Evolutionary conservation across 2,113 vertebrate species (phyloP), one percentile per base, ranked within the genome.

Genomic region (Cinclus mexicanus): DNA sequence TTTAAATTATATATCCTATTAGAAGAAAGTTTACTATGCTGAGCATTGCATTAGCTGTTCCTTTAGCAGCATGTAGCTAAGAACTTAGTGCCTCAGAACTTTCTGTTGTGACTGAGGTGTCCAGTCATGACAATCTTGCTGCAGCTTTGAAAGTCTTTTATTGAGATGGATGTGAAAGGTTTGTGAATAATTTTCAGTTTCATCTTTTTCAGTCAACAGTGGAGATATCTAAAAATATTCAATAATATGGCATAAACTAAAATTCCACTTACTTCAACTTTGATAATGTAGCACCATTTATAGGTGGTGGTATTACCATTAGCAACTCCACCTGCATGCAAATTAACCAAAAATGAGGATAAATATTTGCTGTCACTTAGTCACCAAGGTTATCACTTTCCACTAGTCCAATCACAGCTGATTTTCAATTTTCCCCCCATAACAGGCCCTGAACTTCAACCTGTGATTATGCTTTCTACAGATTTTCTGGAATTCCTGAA

Each of bases 281-380:
- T 70, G 19, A 65, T 44, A 50, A 33, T 3, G 2, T 22, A 61
- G 10, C 15, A 80, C 11, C 5, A 76, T 72, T 86, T 72, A 23
- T 21, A 70, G 15, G 10, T 21, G 72, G 31, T 11, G 13, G 12
- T n/a, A 7, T 82, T 57, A 77, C 22, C 9, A 6, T n/a, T 50
- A 83, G 31, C 18, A 75, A 59, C 37, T 53, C 18, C 18, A 44
- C 12, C 47, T 39, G 25, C 14, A 33, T 35, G n/a, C 13, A 63
- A 71, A 78, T 67, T 46, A 87, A 46, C 47, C 10, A 56, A 74
- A 94, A 94, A 52, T 13, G 4, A 79, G 10, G 35, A 71, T 25
- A 89, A 91, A 78, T 71, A 90, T 42, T 87, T 93, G 9, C 42
- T 59, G 70, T 75, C 42, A 25, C 17, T 78, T 78, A 84, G 28